These are phyloP conservation scores for Meda fulgida DNA, from an alignment of 2,797 vertebrate genomes.

Conservation along the genomic window DNA sequence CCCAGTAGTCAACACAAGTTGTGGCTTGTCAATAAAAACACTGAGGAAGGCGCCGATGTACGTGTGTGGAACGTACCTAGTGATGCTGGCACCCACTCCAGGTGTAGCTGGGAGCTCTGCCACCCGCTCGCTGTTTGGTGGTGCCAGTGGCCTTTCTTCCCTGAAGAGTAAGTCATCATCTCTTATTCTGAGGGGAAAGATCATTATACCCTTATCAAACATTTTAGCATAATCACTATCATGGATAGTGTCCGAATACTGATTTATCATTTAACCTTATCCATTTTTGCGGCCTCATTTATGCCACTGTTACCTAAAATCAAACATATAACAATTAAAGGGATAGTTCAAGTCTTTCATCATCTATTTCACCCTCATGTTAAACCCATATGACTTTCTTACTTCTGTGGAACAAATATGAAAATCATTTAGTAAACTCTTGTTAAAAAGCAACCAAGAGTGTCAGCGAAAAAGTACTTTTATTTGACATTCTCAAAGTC, in stretches of 20 bases:
- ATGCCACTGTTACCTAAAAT: background rate
- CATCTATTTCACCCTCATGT: background rate
- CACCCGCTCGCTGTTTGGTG: conserved; percentile 95
- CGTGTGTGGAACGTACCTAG: conserved; percentile 94
- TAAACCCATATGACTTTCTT: background rate
- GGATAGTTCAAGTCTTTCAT: background rate
- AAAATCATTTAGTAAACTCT: background rate
- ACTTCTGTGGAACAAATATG: background rate
- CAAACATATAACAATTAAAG: background rate
- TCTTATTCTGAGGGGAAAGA: background rate
- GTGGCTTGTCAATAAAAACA: conserved; percentile 94
- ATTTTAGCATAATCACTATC: background rate
- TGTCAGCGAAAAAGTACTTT: background rate
- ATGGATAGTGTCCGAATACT: background rate
- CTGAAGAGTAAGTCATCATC: conserved; percentile 87
- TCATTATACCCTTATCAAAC: background rate
- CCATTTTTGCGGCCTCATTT: background rate
- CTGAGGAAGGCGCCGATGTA: conserved; percentile 96
- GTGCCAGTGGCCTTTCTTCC: conserved; percentile 93
- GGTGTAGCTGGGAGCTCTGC: conserved; percentile 97
- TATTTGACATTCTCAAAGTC: background rate
- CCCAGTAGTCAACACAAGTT: conserved; percentile 94
- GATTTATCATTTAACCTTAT: background rate
- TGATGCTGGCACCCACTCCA: conserved; percentile 94
- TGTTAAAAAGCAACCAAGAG: background rate